Conservation (phyloP, 2,888 invertebrate species). For the Trissoscelio sp. region DNA sequence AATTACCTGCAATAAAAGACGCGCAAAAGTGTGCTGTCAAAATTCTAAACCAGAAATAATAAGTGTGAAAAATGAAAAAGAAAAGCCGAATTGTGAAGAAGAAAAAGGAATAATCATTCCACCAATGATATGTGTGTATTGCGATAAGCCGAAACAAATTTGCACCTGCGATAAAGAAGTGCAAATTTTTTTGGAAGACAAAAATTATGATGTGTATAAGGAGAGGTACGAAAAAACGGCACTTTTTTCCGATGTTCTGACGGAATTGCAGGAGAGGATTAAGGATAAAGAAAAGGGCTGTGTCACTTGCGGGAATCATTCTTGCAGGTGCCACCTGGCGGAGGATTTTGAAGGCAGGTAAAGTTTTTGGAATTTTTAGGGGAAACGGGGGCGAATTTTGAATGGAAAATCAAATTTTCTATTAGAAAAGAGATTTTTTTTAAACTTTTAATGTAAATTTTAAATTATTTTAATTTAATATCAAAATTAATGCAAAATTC, state of each 20-base stretch:
- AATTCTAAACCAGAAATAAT: neutral
- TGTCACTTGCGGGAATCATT: constrained; percentile 51
- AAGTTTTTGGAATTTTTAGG: neutral
- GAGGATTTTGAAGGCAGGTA: constrained; percentile 27
- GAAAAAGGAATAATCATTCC: constrained; percentile 10
- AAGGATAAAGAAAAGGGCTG: constrained; percentile 75
- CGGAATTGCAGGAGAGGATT: constrained; percentile 76
- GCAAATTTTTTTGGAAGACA: neutral
- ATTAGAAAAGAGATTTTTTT: too few relatives aligned
- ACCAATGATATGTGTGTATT: constrained; percentile 75
- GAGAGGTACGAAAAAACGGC: constrained; percentile 69
- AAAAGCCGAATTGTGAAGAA: neutral
- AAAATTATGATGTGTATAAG: constrained; percentile 10
- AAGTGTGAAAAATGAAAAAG: too few relatives aligned
- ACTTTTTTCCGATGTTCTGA: constrained; percentile 76
- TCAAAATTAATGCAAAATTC: neutral
- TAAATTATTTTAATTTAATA: too few relatives aligned
- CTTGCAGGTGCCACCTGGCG: constrained; percentile 71
- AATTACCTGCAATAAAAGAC: neutral
- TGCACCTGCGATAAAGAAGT: constrained; percentile 71
- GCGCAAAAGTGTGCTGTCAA: neutral
- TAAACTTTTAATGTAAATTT: too few relatives aligned
- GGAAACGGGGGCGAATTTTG: too few relatives aligned
- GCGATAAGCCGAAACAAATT: constrained; percentile 73
- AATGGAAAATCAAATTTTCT: neutral